Conservation (phyloP, 2,888 invertebrate genomes). For the Harmothoe impar region DNA sequence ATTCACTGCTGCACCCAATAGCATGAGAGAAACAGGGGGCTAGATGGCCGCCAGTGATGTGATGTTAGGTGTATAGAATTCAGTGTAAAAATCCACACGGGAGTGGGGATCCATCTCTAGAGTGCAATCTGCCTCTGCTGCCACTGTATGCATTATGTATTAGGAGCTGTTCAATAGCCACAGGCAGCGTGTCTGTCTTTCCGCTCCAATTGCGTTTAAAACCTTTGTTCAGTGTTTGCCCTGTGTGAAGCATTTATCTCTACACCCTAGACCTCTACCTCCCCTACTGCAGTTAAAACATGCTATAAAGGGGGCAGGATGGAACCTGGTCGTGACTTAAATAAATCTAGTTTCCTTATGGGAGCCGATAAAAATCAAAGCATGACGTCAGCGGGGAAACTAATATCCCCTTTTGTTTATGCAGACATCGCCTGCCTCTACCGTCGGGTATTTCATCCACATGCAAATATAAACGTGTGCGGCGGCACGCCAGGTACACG, state of each 20-base stretch:
- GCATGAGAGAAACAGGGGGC: too few relatives aligned
- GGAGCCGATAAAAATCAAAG: neutral
- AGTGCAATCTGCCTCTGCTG: neutral
- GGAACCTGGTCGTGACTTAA: neutral
- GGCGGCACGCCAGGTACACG: too few relatives aligned
- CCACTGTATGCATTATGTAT: constrained; percentile 1
- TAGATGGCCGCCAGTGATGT: too few relatives aligned
- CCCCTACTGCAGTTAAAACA: neutral
- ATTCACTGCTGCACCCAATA: too few relatives aligned
- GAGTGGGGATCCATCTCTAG: neutral
- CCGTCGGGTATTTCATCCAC: neutral
- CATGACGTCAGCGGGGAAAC: neutral
- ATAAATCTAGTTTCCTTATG: constrained; percentile 3
- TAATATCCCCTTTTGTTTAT: neutral
- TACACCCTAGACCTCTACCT: neutral
- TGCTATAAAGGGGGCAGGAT: neutral
- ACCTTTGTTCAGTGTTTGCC: neutral
- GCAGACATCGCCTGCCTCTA: neutral
- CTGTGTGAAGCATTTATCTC: neutral
- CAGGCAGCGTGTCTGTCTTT: neutral
- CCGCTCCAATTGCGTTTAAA: constrained; percentile 18
- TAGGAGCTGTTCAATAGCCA: neutral
- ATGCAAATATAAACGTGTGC: neutral
- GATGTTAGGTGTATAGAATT: neutral
- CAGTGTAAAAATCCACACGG: neutral